These are phyloP conservation scores for Hecatera dysodea DNA, from an alignment of 2,888 invertebrate genomes.

Conservation along the genomic window DNA sequence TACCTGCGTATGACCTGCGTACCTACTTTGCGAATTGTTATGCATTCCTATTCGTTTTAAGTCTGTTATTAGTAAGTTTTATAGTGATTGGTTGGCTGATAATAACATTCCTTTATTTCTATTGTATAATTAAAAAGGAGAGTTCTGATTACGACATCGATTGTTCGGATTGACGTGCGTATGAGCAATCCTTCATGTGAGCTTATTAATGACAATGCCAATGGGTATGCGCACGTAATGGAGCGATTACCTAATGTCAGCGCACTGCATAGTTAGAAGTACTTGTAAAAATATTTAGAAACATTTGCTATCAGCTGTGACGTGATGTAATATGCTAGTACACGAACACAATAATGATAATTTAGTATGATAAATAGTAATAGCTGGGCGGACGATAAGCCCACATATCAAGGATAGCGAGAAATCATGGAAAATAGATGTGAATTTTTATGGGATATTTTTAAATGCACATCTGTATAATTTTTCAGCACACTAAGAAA, in stretches of 20 bases:
- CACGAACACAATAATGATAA: not conserved
- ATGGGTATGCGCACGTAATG: constrained; percentile 51
- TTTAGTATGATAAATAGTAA: constrained; percentile 8
- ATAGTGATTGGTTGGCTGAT: constrained; percentile 36
- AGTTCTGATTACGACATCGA: constrained; percentile 61
- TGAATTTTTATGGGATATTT: not conserved
- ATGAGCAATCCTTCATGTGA: constrained; percentile 55
- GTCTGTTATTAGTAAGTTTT: constrained; percentile 35
- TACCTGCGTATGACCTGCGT: constrained; percentile 14
- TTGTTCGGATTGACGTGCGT: constrained; percentile 59
- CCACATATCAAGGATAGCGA: not conserved
- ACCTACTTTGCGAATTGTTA: constrained; percentile 17
- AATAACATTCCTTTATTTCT: constrained; percentile 48
- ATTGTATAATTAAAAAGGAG: constrained; percentile 60
- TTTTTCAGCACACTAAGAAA: no score
- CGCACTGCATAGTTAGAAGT: constrained; percentile 15
- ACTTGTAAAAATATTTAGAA: constrained; percentile 40
- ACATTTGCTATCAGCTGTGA: constrained; percentile 21
- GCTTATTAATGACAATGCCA: constrained; percentile 52
- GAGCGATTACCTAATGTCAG: constrained; percentile 43
- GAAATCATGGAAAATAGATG: not conserved
- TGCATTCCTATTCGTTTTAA: constrained; percentile 35
- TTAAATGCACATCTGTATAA: no score
- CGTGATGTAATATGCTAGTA: constrained; percentile 15
- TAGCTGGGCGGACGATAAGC: not conserved